A percentile compares a stretch with the other conserved stretches of the same genome.
These are phyloP conservation scores for Heteractis magnifica DNA, from an alignment of 92 coral and sea anemone species.

Conservation along the genomic window DNA sequence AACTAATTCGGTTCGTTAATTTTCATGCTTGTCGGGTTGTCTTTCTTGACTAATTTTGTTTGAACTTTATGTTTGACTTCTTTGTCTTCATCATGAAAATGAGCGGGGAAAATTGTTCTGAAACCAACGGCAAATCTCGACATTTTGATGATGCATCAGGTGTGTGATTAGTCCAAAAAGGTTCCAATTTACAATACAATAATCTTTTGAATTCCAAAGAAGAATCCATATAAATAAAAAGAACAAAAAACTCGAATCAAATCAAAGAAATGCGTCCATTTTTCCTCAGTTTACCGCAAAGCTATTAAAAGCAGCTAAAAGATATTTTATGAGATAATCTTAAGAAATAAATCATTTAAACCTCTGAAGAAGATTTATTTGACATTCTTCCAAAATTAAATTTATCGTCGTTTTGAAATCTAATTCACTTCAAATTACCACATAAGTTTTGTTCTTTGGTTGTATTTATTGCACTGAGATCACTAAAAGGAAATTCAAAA, in stretches of 20 bases:
- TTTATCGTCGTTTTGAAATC: background rate
- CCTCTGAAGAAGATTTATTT: background rate
- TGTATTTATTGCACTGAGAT: background rate
- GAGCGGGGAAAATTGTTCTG: background rate
- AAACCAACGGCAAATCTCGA: background rate
- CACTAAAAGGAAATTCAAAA: background rate
- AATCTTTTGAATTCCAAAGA: no score
- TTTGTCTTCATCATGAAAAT: constrained; percentile 5
- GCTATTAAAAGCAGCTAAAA: no score
- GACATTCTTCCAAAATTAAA: background rate
- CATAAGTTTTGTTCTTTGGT: background rate
- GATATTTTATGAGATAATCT: background rate
- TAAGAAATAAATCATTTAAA: background rate
- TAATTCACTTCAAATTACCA: background rate
- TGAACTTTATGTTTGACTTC: background rate
- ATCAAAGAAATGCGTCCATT: no score
- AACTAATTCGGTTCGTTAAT: background rate
- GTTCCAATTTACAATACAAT: no score
- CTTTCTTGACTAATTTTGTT: background rate
- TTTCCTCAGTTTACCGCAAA: no score
- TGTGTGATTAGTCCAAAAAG: background rate
- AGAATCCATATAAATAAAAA: no score
- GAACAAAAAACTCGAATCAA: no score
- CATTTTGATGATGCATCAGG: background rate
- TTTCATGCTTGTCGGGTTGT: background rate